Base-by-base conservation (phyloP, 1,140 invertebrate genomes). In the Heliconius hewitsoni region DNA sequence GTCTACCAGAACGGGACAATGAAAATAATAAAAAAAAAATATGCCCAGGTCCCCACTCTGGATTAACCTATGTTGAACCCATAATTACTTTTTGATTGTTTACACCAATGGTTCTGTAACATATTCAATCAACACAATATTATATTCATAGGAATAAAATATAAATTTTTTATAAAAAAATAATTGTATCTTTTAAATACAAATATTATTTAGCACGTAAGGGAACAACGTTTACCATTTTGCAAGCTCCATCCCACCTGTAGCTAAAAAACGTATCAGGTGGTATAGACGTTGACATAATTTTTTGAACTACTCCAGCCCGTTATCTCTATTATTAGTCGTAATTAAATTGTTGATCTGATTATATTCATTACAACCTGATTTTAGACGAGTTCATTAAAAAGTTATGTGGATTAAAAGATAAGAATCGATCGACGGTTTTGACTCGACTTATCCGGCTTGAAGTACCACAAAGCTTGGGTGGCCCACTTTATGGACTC, bases 251-350 rank as follows among this genome's bases (percentile, higher is more conserved):
- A 66, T 66, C 60, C 79, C 87, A 89, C 87, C 87, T 89, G 86
- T 86, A 85, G 50, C 81, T 76, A 83, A 81, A 84, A 83, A 80
- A 79, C 71, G 55, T 78, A 87, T 88, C 88, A 89, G 85, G 85
- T 88, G 86, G 86, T 73, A 42, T 73, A 79, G 72, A 81, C 84
- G 87, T 85, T 87, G 80, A 82, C 78, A 81, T 74, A 50, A 71
- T 52, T 79, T 79, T 75, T 79, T 74, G 57, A 73, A 52, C 13
- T 66, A 27, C 23, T 66, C 60, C 27, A 66, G 9, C 70, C 60
- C 71, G 71, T 34, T 60, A 52, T 50, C 71, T 27, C 71, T 70
- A 66, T 70, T 78, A 71, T 50, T 73, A 78, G 52, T 30, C 9
- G 71, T 77, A 77, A 55, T 77, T 77, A 71, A 71, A 66, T 52